Base-by-base conservation (phyloP, 2,797 vertebrate species). In the Falco novaeseelandiae region DNA sequence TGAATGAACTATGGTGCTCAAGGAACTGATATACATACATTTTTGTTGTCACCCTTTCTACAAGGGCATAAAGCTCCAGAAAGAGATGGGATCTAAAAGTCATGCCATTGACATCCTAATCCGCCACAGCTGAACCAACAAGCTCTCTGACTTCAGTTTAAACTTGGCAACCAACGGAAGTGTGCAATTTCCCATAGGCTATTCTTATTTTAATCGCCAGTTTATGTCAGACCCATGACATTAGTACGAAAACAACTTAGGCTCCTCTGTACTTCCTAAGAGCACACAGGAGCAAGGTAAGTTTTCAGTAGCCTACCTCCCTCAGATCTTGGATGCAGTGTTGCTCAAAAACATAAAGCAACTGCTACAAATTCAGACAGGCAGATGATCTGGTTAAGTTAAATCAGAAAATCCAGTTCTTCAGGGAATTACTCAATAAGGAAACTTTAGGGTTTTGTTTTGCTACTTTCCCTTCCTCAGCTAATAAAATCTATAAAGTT, bases 141-240 rank as follows among this genome's bases (percentile, higher is more conserved):
- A 85, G n/a, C n/a, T 83, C 76, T 86, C 83, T 89, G 62, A 91
- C 76, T 92, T 93, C 61, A 65, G 54, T 92, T 89, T 74, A 83
- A 83, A 81, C 40, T 73, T 85, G 84, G 86, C 57, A 92, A 74
- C 8, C 69, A 94, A 83, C 23, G 76, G 52, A 82, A 89, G 5
- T 14, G 27, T 73, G 83, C 29, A 70, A 87, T 74, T 92, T 97
- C 88, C 63, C 76, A 71, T 17, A 77, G 73, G 63, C 63, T 89
- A 94, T 92, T 94, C 93, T 93, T 95, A 95, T 89, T 95, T 89
- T 94, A 95, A 94, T 95, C 2, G 0, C 87, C 44, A 36, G 62
- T 36, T 95, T 88, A 58, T 69, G 49, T 83, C 80, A 89, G 63
- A 89, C 85, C 61, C 63, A 49, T 46, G 63, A 57, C 83, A 87